Percentiles rank a stretch among this genome's conserved stretches.
Evolutionary conservation across 1,140 invertebrate species (phyloP).

Genomic region (Zaprionus capensis): DNA sequence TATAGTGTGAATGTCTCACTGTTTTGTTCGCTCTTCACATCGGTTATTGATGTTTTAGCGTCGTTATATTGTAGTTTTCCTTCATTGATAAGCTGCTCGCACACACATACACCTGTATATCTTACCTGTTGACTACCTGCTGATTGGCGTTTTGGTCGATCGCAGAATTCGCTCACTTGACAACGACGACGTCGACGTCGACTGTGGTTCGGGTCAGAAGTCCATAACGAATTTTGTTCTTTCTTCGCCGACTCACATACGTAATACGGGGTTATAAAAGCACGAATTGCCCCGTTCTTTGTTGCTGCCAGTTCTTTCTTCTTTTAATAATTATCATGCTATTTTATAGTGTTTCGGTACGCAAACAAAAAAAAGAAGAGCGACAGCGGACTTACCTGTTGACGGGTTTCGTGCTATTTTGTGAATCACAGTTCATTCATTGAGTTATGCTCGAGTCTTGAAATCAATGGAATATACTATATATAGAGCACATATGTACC

Average conservation of each 20-base stretch:
- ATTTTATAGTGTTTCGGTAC: conserved; percentile 42
- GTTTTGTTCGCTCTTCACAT: conserved; percentile 44
- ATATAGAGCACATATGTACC: neutral
- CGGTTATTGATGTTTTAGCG: conserved; percentile 67
- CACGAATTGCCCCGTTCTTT: conserved; percentile 24
- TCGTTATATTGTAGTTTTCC: conserved; percentile 76
- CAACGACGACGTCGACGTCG: conserved; percentile 26
- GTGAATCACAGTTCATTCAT: conserved; percentile 52
- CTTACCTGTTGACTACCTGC: conserved; percentile 28
- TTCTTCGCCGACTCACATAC: conserved; percentile 36
- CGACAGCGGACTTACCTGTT: conserved; percentile 11
- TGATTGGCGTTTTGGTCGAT: conserved; percentile 61
- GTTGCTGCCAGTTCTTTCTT: conserved; percentile 9
- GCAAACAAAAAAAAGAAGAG: neutral
- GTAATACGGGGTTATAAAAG: conserved; percentile 67
- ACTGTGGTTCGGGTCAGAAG: conserved; percentile 61
- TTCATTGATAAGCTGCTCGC: conserved; percentile 63
- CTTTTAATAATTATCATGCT: conserved; percentile 53
- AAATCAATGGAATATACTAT: neutral
- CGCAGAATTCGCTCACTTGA: conserved; percentile 39
- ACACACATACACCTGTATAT: conserved; percentile 14
- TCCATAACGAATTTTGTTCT: conserved; percentile 69
- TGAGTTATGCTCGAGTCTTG: conserved; percentile 5
- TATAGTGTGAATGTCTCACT: neutral
- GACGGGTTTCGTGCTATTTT: conserved; percentile 46